Conservation (phyloP, 2,113 vertebrate genomes). For the Emydocephalus ijimae region DNA sequence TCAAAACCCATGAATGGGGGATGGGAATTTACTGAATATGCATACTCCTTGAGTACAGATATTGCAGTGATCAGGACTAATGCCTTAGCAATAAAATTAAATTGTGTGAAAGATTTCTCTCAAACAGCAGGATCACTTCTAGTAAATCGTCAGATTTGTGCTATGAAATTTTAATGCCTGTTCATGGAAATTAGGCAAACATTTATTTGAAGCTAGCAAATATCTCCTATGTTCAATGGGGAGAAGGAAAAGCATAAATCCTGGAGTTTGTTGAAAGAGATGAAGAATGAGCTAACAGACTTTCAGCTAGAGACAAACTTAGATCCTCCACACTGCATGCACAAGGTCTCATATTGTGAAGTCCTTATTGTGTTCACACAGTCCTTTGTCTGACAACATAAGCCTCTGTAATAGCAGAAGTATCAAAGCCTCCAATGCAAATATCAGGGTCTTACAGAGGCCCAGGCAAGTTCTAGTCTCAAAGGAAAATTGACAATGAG, state of each 20-base stretch:
- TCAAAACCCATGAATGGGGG: not conserved
- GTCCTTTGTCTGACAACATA: slow-evolving; percentile 29
- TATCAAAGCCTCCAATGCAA: slow-evolving; percentile 46
- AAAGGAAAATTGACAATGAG: not conserved
- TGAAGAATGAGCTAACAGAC: slow-evolving; percentile 32
- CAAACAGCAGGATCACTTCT: not conserved
- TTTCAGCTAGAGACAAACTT: not conserved
- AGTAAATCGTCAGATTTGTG: slow-evolving; percentile 13
- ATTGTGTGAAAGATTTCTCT: slow-evolving; percentile 23
- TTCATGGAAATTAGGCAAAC: slow-evolving; percentile 10
- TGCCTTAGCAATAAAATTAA: not conserved
- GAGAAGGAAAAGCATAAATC: not conserved
- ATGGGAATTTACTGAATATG: not conserved
- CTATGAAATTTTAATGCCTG: not conserved
- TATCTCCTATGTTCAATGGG: not conserved
- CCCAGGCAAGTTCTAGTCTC: slow-evolving; percentile 33
- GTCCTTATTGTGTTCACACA: not conserved
- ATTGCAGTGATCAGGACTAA: not conserved
- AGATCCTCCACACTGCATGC: slow-evolving; percentile 22
- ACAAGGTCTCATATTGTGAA: slow-evolving; percentile 34
- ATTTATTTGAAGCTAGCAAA: slow-evolving; percentile 26
- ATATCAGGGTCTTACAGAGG: slow-evolving; percentile 36
- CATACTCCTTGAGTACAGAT: not conserved
- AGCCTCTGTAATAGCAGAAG: not conserved
- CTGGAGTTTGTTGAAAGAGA: not conserved